phyloP scores from a whole-genome alignment of 2,113 vertebrate species.

The Ceyx melanurus region DNA sequence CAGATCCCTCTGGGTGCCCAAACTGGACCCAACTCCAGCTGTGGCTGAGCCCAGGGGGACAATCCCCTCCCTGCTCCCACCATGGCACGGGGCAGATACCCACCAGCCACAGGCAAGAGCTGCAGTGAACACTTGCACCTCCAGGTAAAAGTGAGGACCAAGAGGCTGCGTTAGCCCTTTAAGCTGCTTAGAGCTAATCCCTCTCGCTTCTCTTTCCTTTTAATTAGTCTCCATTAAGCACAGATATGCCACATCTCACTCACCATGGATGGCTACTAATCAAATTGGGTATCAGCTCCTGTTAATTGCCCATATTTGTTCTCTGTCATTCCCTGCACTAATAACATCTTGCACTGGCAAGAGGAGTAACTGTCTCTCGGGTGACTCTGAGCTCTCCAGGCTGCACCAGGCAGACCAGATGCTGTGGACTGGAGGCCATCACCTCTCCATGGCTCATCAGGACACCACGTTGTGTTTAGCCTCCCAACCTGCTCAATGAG shows the following conservation, averaged over 20 bases:
- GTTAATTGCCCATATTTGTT: neutral
- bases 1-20: no score
- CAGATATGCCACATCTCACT: neutral
- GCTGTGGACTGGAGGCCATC: neutral
- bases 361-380: neutral
- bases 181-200: neutral
- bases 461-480: neutral
- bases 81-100: accelerated
- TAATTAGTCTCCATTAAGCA: neutral
- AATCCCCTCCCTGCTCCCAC: no score
- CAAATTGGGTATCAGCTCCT: neutral
- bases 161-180: neutral
- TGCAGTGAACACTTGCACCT: accelerated
- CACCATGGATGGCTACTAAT: neutral
- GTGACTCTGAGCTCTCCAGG: neutral
- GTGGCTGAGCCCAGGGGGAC: no score
- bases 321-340: neutral
- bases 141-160: neutral
- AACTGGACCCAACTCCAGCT: no score
- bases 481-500: neutral
- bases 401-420: neutral
- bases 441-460: accelerated
- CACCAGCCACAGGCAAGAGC: neutral
- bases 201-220: neutral
- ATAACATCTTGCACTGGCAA: neutral